Conservation (phyloP, 2,888 invertebrate genomes). For the Oscheius myriophilus region DNA sequence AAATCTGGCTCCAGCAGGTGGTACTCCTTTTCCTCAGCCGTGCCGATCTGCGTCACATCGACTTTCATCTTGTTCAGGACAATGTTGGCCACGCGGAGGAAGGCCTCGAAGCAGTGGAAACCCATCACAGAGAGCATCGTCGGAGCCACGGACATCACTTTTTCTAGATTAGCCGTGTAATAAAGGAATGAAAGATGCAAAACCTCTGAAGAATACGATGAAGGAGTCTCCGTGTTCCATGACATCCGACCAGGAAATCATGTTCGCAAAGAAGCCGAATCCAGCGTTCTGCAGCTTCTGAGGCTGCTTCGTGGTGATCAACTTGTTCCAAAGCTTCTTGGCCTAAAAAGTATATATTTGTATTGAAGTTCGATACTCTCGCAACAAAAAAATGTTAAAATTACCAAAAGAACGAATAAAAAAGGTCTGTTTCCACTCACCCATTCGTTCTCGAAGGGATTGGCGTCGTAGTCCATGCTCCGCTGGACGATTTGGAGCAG, state of each 20-base stretch:
- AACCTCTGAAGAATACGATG: too few species aligned
- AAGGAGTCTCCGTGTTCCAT: too few species aligned
- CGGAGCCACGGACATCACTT: conserved; percentile 8
- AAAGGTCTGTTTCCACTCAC: neutral
- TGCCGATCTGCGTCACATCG: neutral
- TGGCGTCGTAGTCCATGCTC: neutral
- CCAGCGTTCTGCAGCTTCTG: conserved; percentile 14
- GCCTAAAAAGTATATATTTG: neutral
- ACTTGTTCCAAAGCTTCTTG: conserved; percentile 8
- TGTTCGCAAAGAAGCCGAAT: conserved; percentile 18
- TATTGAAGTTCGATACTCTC: too few species aligned
- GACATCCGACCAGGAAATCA: neutral
- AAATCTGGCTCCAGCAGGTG: conserved; percentile 4
- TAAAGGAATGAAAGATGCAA: too few species aligned
- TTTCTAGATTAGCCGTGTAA: neutral
- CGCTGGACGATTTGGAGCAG: neutral
- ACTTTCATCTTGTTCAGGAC: neutral
- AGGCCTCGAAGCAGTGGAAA: conserved; percentile 25
- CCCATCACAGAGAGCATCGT: conserved; percentile 7
- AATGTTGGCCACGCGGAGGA: conserved; percentile 18
- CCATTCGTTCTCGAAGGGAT: neutral
- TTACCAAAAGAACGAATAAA: too few species aligned
- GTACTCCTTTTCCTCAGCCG: conserved; percentile 6
- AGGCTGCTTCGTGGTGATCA: neutral
- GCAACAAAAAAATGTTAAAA: too few species aligned